phyloP scores from a whole-genome alignment of 2,113 vertebrate genomes.

The Romanogobio albipinnatus region DNA sequence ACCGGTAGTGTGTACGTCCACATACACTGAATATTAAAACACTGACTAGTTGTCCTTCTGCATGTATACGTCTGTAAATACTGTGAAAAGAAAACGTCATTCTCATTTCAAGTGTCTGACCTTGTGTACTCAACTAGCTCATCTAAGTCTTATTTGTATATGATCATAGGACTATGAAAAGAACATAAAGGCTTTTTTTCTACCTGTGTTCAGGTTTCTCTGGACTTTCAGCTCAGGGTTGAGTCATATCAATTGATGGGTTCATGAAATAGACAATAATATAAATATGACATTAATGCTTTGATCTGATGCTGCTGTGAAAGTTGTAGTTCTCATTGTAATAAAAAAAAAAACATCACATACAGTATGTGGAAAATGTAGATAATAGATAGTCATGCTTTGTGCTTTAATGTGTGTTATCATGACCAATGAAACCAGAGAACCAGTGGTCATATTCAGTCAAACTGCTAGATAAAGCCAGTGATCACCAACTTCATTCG shows the following conservation, averaged over 20 bases:
- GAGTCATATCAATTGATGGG: slow-evolving; percentile 3
- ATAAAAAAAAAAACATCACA: slow-evolving; percentile 1
- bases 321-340: slow-evolving; percentile 12
- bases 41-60: slow-evolving; percentile 34
- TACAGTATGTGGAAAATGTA: slow-evolving; percentile 25
- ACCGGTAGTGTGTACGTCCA: background rate
- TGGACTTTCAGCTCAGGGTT: slow-evolving; percentile 27
- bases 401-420: slow-evolving; percentile 32
- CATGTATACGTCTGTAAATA: slow-evolving; percentile 75
- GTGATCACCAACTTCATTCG: background rate
- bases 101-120: slow-evolving; percentile 14
- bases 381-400: slow-evolving; percentile 32
- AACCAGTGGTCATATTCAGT: slow-evolving; percentile 26
- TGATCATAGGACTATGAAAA: slow-evolving; percentile 11
- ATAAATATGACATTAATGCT: slow-evolving; percentile 6
- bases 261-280: background rate
- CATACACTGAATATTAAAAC: background rate
- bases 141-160: slow-evolving; percentile 31
- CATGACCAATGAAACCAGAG: slow-evolving; percentile 42
- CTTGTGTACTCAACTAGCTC: slow-evolving; percentile 11
- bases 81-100: slow-evolving; percentile 47
- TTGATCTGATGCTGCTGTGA: slow-evolving; percentile 17
- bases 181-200: background rate
- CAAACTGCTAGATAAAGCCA: slow-evolving; percentile 12
- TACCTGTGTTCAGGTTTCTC: background rate